phyloP scores from a whole-genome alignment of 2,113 vertebrate species.

The Callipepla squamata region DNA sequence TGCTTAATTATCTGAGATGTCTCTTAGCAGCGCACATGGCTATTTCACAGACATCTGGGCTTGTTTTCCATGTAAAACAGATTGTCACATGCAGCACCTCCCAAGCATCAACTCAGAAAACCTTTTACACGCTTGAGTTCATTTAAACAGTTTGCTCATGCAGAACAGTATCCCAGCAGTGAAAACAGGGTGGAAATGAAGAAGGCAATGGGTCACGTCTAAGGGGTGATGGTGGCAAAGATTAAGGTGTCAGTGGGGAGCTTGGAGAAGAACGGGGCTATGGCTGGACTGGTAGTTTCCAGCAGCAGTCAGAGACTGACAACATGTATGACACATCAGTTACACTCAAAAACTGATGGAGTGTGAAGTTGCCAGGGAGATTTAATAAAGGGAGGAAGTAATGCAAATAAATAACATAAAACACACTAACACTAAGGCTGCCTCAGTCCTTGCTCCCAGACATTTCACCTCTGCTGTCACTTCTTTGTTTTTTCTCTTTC shows the following conservation, averaged over 20 bases:
- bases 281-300: conserved; percentile 21
- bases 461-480: neutral
- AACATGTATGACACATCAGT: conserved; percentile 19
- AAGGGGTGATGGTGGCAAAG: conserved; percentile 38
- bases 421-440: neutral
- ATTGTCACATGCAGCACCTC: neutral
- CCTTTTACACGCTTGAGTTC: neutral
- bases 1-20: conserved; percentile 1
- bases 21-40: neutral
- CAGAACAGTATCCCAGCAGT: conserved; percentile 25
- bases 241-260: conserved; percentile 40
- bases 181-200: conserved; percentile 2
- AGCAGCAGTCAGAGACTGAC: neutral
- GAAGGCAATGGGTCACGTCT: conserved; percentile 24
- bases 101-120: conserved; percentile 3
- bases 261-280: conserved; percentile 9
- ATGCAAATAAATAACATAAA: conserved; percentile 12
- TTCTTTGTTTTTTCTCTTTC: neutral
- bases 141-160: conserved; percentile 28
- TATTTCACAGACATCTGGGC: neutral
- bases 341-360: conserved; percentile 31
- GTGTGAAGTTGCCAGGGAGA: conserved; percentile 38
- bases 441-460: neutral
- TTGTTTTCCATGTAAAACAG: conserved; percentile 22
- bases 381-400: conserved; percentile 25